Evolutionary conservation across 2,888 invertebrate genomes (phyloP), one percentile per base, ranked within the genome.

Genomic region (Dorcus hopei): DNA sequence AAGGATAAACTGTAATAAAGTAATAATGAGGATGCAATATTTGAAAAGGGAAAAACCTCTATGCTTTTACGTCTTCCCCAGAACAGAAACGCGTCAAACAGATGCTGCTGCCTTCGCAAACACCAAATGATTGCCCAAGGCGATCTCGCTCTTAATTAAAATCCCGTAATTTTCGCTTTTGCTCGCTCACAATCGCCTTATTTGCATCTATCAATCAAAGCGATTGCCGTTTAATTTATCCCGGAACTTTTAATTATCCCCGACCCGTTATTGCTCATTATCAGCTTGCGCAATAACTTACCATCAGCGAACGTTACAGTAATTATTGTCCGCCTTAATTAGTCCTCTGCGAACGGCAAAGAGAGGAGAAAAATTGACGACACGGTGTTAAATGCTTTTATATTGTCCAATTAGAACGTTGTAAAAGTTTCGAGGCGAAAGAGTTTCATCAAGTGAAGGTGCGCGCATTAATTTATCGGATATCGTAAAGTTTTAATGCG

Each of bases 381-480:
- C 59, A 61, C 58, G 38, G 63, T 61, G 63, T 54, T 65, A 65
- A 64, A 62, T 53, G 61, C 39, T 52, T 40, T 63, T 64, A 60
- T 61, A 64, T 60, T 61, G 58, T 63, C 65, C 65, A 63, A 65
- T 65, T 65, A 65, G 65, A 16, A 53, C 38, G 43, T 53, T 42
- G 51, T 51, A 38, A 33, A 47, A 23, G 48, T 48, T 49, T 38
- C 38, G 41, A 33, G 26, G 26, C 26, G 26, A 33, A 33, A 33
- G 26, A 33, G 26, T 33, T 33, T 33, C 26, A 7, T 33, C 26
- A 33, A 33, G 26, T 33, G 26, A 33, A 33, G 26, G 26, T 33
- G 26, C 26, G 26, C 26, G 26, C 26, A 33, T 33, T 33, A 33
- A 33, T 33, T 33, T 33, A 33, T 33, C 26, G 26, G 26, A 33